Evolutionary conservation across 2,113 vertebrate genomes (phyloP), one percentile per base, ranked within the genome.

Genomic region (Xiphias gladius): DNA sequence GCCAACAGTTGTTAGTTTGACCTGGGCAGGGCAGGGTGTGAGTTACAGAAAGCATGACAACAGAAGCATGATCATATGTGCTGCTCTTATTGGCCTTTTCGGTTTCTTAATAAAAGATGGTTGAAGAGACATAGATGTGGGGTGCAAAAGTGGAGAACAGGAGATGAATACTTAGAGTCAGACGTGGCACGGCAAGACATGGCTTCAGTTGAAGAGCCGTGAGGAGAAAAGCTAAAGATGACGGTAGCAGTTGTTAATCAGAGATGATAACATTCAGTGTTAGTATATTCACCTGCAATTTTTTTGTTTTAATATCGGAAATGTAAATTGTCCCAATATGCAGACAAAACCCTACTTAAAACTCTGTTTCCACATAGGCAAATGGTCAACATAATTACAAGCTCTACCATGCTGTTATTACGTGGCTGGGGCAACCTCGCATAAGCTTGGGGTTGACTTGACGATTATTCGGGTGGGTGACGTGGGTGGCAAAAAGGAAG

Each of bases 311-410:
- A 22, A n/a, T 46, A 5, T 11, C 12, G 37, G 39, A 73, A 76
- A 55, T 54, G 72, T 52, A 76, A 88, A 80, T 10, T 50, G 52
- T 69, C 43, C 24, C 26, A 69, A 68, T 73, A 62, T 26, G 54
- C 73, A 91, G 73, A 83, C 71, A 69, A 64, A 88, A 50, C 80
- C 70, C n/a, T 66, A 77, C 19, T 79, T 20, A 61, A 46, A 82
- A 17, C 35, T 58, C 20, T 16, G 64, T 61, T 87, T 88, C 55
- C 81, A 73, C 84, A 57, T 19, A 50, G 50, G 54, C 71, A 65
- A 80, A 87, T 79, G 85, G 81, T 73, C 63, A 74, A 75, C 4
- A 13, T 93, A 86, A 92, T 90, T 89, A 92, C 82, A 92, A 73
- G 84, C 68, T 73, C 41, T 6, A 12, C 59, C 61, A 39, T 70